Evolutionary conservation across 2,113 vertebrate genomes (phyloP), one percentile per base, ranked within the genome.

Genomic region (Mobula birostris): DNA sequence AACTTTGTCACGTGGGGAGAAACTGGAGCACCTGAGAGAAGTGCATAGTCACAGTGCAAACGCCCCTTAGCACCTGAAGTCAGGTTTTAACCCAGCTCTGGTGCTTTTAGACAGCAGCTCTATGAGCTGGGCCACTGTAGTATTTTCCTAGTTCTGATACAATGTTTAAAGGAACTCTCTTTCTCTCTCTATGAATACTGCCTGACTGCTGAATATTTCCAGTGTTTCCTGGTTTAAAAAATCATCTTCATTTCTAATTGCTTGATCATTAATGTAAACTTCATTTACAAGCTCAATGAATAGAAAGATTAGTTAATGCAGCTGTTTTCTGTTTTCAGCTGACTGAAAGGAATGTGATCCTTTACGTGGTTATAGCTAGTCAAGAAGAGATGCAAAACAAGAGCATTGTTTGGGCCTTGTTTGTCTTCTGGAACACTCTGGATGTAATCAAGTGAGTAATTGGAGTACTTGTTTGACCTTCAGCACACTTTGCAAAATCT

Each of bases 371-470:
- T 94, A 98, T 99, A 95, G 96, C 96, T 95, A 97, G 97, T 95
- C 96, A 98, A 95, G 98, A 99, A 95, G 98, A 99, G 95, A 94
- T 99, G 94, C 98, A 98, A 96, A 98, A 97, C 82, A 98, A 98
- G 96, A 97, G 97, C 0, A 94, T 98, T 0, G 98, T 99, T 93
- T 99, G 98, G 94, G 94, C 97, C 94, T 97, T 97, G 96, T 98
- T 99, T 96, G 97, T 98, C 96, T 96, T 98, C 94, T 99, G 98
- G 99, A 99, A 98, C 95, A 96, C 98, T 48, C 94, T 97, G 95
- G 98, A 98, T 95, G 96, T 98, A n/a, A 94, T 98, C 94, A 97
- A 98, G 98, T 99, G 96, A 96, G 96, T 94, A 95, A 12, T 56
- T 74, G 95, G 32, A 1, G 12, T 68, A 1, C n/a, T 32, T 19